Percentiles rank a stretch among this genome's conserved stretches.
Evolutionary conservation across 2,888 invertebrate genomes (phyloP).

Genomic region (Phyllotreta striolata): DNA sequence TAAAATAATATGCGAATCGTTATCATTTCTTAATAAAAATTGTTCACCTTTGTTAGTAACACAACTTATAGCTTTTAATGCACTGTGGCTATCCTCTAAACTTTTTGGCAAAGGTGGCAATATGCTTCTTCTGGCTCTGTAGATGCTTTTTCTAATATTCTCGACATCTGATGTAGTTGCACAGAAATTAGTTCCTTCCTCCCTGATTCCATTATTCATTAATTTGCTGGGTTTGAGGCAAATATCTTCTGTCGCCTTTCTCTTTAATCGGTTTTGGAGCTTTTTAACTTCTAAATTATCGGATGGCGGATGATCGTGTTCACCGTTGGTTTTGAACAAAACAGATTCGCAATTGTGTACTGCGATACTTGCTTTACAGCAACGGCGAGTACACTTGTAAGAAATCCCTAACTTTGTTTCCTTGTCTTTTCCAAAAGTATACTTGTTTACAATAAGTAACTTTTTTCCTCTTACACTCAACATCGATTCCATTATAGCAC

Average conservation of each 20-base stretch:
- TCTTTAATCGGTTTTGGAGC: constrained; percentile 11
- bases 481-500: constrained; percentile 12
- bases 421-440: constrained; percentile 11
- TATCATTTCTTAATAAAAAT: neutral
- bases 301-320: constrained; percentile 6
- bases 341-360: constrained; percentile 16
- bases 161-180: constrained; percentile 1
- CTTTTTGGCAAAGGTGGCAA: neutral
- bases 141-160: constrained; percentile 5
- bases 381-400: no score
- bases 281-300: constrained; percentile 11
- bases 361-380: constrained; percentile 5
- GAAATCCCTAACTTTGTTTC: no score
- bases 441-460: constrained; percentile 10
- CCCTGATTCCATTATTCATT: constrained; percentile 3
- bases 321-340: constrained; percentile 2
- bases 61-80: no score
- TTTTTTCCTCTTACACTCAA: constrained; percentile 15
- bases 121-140: constrained; percentile 7
- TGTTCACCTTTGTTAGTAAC: no score
- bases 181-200: constrained; percentile 2
- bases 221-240: constrained; percentile 3
- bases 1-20: constrained; percentile 8
- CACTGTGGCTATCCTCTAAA: no score
- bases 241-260: constrained; percentile 10